These are phyloP conservation scores for Magallana nippona DNA, from an alignment of 2,888 invertebrate species.

Conservation along the genomic window DNA sequence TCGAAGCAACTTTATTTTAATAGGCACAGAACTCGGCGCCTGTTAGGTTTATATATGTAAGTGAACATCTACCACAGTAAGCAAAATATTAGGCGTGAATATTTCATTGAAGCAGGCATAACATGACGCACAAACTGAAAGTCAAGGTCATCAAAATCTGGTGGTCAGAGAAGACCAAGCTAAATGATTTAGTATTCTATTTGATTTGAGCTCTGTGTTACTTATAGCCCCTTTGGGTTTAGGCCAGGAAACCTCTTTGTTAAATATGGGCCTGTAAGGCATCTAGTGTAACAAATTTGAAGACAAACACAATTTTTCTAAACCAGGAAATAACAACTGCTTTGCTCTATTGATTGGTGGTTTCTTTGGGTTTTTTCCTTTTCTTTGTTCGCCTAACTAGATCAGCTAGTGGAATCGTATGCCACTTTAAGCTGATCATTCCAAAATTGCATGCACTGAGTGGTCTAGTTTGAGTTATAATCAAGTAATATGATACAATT, in stretches of 20 bases:
- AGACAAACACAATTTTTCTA: background rate
- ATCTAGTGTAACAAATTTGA: background rate
- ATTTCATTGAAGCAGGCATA: no score
- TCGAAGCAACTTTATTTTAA: no score
- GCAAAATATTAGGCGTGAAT: no score
- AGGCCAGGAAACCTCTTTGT: background rate
- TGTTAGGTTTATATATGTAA: no score
- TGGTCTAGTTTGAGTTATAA: slow-evolving; percentile 21
- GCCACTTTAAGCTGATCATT: slow-evolving; percentile 25
- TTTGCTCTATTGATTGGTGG: slow-evolving; percentile 22
- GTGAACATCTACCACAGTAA: no score
- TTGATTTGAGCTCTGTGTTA: no score
- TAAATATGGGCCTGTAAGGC: background rate
- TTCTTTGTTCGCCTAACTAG: slow-evolving; percentile 30
- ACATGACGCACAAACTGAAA: no score
- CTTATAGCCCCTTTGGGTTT: background rate
- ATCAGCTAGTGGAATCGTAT: slow-evolving; percentile 14
- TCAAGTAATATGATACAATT: slow-evolving; percentile 6
- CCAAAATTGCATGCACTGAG: background rate
- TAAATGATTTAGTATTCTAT: no score
- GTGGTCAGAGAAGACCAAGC: no score
- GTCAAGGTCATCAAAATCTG: no score
- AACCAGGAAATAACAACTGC: slow-evolving; percentile 5
- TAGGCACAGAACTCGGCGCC: no score
- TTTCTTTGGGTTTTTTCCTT: background rate